Conservation (phyloP, 2,113 vertebrate species). For the Microcebus lehilahytsara region DNA sequence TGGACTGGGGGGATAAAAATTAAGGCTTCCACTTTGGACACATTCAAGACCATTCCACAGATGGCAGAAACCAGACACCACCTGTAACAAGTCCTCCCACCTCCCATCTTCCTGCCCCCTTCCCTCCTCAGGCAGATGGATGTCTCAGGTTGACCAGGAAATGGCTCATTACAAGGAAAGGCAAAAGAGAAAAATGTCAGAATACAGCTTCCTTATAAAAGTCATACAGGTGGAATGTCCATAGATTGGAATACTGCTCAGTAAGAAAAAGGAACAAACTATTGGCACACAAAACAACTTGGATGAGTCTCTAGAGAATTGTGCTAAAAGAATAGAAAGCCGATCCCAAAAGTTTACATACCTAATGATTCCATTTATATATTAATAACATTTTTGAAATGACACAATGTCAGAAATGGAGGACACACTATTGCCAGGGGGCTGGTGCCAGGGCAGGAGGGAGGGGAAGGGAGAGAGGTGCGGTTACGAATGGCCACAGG, state of each 20-base stretch:
- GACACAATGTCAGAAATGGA: neutral
- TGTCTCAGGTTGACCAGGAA: too few species aligned
- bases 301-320: neutral
- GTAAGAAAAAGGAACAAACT: neutral
- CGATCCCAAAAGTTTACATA: neutral
- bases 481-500: neutral
- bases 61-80: neutral
- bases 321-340: neutral
- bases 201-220: too few species aligned
- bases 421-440: neutral
- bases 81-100: neutral
- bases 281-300: neutral
- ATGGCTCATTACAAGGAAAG: neutral
- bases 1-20: neutral
- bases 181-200: neutral
- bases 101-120: neutral
- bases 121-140: neutral
- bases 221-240: accelerated
- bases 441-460: neutral
- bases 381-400: too few species aligned
- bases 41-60: accelerated
- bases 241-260: neutral
- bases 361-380: neutral
- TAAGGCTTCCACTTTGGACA: neutral
- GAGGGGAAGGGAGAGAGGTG: neutral